A percentile compares a stretch with the other conserved stretches of the same genome.
These are phyloP conservation scores for Eugnorisma glareosa DNA, from an alignment of 2,888 invertebrate genomes.

Conservation along the genomic window DNA sequence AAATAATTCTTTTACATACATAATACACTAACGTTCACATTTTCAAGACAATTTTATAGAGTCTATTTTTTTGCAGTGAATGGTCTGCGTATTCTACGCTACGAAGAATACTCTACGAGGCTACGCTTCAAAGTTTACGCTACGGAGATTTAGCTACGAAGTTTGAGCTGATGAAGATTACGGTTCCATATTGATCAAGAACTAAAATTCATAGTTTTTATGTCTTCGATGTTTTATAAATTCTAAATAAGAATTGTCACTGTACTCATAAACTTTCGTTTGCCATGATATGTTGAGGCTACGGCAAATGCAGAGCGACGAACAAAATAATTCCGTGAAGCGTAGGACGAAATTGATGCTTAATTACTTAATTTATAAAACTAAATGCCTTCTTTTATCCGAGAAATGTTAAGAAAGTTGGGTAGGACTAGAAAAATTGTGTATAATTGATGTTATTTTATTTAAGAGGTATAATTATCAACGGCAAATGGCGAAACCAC, in stretches of 20 bases:
- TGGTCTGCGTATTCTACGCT: background rate
- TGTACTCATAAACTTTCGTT: background rate
- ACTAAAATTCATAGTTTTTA: background rate
- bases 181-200: background rate
- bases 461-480: background rate
- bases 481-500: background rate
- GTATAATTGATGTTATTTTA: background rate
- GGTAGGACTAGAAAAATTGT: background rate
- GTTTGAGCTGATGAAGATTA: background rate
- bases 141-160: conserved; percentile 14
- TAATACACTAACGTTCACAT: background rate
- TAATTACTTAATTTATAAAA: background rate
- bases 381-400: background rate
- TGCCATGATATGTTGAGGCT: background rate
- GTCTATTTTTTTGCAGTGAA: background rate
- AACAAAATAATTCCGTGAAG: background rate
- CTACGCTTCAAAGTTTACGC: background rate
- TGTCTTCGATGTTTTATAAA: background rate
- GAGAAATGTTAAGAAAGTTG: background rate
- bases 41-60: background rate
- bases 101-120: background rate
- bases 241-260: background rate
- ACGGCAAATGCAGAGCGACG: background rate
- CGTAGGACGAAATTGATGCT: background rate
- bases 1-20: background rate